phyloP scores from a whole-genome alignment of 1,140 invertebrate genomes.

The Neodiprion virginianus region DNA sequence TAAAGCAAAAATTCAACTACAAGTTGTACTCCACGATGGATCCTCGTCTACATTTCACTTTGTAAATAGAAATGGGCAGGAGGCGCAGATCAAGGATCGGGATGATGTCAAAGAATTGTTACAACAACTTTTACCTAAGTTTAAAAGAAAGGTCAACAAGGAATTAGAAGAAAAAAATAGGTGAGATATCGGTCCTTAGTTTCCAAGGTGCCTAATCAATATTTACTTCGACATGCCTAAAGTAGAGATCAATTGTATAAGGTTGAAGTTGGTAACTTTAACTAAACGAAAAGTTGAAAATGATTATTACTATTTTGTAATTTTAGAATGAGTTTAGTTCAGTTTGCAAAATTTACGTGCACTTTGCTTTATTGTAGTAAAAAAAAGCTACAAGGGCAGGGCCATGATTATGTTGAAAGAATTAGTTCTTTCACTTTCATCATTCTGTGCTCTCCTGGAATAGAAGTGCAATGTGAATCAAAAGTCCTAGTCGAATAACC shows the following conservation, averaged over 20 bases:
- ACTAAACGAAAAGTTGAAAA: neutral
- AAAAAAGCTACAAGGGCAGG: too few species aligned
- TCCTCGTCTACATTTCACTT: conserved; percentile 98
- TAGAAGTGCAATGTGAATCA: too few species aligned
- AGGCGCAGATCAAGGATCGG: conserved; percentile 86
- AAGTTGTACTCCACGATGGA: conserved; percentile 94
- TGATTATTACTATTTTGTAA: neutral
- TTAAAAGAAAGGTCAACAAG: conserved; percentile 92
- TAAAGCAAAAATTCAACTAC: conserved; percentile 98
- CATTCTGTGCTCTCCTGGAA: too few species aligned
- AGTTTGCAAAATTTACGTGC: too few species aligned
- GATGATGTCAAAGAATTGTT: conserved; percentile 94
- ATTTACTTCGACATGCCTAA: neutral
- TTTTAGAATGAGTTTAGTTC: neutral
- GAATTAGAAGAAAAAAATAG: conserved; percentile 90
- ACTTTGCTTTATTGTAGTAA: too few species aligned
- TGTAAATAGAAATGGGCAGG: conserved; percentile 83
- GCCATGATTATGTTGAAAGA: too few species aligned
- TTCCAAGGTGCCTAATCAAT: neutral
- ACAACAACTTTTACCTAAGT: conserved; percentile 92
- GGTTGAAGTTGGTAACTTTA: conserved; percentile 5
- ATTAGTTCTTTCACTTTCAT: too few species aligned
- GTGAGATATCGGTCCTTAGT: conserved; percentile 31
- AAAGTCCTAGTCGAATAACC: too few species aligned
- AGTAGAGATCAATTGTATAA: too few species aligned